Base-by-base conservation (phyloP, 1,140 invertebrate genomes). In the Pogonus chalceus region DNA sequence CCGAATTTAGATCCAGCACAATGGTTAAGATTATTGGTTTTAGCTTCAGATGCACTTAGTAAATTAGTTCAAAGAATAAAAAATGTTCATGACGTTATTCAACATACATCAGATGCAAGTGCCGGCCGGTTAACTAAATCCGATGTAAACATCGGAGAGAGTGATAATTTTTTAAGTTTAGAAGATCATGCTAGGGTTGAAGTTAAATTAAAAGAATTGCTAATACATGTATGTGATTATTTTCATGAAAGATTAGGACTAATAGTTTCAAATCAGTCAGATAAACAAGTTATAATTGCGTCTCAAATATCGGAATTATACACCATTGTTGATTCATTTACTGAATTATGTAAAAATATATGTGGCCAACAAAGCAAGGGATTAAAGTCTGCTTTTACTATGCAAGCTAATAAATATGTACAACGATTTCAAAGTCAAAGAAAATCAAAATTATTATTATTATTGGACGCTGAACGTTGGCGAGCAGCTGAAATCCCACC, bases 391-490 rank as follows among this genome's bases (percentile, higher is more conserved):
- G 88, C 88, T 47, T 80, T 96, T 54, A 90, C 91, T 72, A 88
- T 86, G 58, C 83, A 92, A 79, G 89, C 90, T 2, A 91, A 84
- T 62, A 86, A 87, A 67, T 97, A 95, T 76, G 86, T 96, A 37
- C 84, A 90, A 61, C 81, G 84, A 62, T 96, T 98, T 69, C 94
- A 98, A 69, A 79, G 84, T 47, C 90, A 95, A 64, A 75, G 88
- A 39, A 91, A 91, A 69, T 82, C 79, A 20, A 94, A 94, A 70
- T 72, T 98, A 20, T 85, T 82, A 56, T 63, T 85, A 54, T 78
- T 94, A 31, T 72, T 99, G 31, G 94, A 97, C 64, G 83, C 82
- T 59, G 96, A 99, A 72, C 77, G 86, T 49, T 99, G 96, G 95
- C 92, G 88, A 67, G 82, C 87, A 61, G 88, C 90, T n/a, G 89